Conservation (phyloP, 2,113 vertebrate species). For the Toxostoma redivivum region DNA sequence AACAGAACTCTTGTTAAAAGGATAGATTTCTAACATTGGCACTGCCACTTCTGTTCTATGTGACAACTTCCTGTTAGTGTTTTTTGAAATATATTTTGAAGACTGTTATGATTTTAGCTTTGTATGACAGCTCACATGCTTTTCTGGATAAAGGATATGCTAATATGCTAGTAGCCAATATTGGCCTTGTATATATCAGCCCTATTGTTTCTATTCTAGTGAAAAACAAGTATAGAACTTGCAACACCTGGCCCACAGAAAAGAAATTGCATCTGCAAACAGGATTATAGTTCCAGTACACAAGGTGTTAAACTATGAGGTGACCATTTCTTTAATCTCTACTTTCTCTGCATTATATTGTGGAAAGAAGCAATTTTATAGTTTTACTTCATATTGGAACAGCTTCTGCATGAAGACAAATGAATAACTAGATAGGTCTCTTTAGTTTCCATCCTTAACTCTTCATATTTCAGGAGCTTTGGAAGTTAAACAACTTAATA, state of each 20-base stretch:
- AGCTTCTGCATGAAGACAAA: background rate
- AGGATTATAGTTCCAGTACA: background rate
- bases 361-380: background rate
- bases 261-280: background rate
- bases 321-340: background rate
- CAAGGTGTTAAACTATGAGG: background rate
- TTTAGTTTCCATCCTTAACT: background rate
- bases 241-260: background rate
- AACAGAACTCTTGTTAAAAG: background rate
- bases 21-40: background rate
- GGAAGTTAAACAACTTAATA: background rate
- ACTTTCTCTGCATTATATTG: background rate
- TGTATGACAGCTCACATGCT: background rate
- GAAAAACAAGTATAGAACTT: background rate
- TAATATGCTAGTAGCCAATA: background rate
- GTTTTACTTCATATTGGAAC: background rate
- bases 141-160: background rate
- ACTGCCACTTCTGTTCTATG: background rate
- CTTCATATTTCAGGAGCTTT: background rate
- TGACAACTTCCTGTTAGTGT: background rate
- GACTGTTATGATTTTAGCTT: background rate
- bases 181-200: background rate
- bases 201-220: background rate
- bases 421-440: background rate
- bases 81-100: background rate